Evolutionary conservation across 2,888 invertebrate species (phyloP).

Genomic region (Ctena decussata): DNA sequence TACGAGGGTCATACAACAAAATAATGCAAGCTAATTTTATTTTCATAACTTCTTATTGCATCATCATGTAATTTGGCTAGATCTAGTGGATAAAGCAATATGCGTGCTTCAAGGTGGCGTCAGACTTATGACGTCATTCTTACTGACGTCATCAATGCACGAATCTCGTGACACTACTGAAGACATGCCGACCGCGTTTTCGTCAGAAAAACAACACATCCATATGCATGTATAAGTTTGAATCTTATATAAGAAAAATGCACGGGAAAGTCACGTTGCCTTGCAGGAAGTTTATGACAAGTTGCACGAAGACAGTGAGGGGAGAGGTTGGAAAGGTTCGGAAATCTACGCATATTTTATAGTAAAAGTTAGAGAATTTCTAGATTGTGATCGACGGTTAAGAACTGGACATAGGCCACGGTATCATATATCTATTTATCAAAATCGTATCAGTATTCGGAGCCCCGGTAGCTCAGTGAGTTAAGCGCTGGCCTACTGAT

Average conservation of each 20-base stretch:
- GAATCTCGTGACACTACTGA: conserved; percentile 15
- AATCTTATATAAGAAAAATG: background rate
- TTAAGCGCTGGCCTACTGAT: no score
- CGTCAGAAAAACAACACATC: background rate
- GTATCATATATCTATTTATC: background rate
- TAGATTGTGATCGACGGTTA: background rate
- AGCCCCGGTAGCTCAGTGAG: no score
- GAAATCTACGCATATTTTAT: no score
- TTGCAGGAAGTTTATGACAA: background rate
- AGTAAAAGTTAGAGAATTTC: background rate
- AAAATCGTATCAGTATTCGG: no score
- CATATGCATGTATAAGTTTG: background rate
- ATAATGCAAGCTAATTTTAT: no score
- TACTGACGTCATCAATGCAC: background rate
- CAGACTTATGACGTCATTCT: background rate
- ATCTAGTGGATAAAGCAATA: no score
- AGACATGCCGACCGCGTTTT: background rate
- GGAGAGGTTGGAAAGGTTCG: no score
- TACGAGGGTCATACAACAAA: no score
- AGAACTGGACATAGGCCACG: background rate
- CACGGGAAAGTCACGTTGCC: background rate
- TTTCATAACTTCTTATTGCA: no score
- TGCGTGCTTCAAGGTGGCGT: no score
- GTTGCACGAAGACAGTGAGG: background rate
- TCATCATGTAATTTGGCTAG: no score